Percentiles rank a stretch among this genome's conserved stretches.
These are phyloP conservation scores for Dicyrtoma fusca DNA, from an alignment of 2,888 invertebrate genomes.

Conservation along the genomic window DNA sequence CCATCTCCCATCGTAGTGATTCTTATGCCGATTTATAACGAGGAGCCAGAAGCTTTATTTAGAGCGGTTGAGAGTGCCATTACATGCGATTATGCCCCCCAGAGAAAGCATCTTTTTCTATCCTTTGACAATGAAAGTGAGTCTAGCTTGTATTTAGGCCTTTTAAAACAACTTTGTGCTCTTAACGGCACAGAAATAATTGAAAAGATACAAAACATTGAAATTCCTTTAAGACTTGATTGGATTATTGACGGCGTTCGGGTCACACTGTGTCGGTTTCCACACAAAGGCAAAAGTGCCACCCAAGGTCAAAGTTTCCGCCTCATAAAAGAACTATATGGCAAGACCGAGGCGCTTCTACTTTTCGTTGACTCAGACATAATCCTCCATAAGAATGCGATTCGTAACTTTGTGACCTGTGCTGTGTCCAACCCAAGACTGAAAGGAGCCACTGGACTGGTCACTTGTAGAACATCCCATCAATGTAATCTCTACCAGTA, in stretches of 20 bases:
- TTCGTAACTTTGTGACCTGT: slow-evolving; percentile 39
- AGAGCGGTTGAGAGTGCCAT: slow-evolving; percentile 42
- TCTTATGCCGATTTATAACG: slow-evolving; percentile 47
- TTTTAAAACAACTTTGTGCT: slow-evolving; percentile 34
- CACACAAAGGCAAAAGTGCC: slow-evolving; percentile 42
- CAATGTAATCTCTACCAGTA: slow-evolving; percentile 42
- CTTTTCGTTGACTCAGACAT: slow-evolving; percentile 46
- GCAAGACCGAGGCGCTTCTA: slow-evolving; percentile 29
- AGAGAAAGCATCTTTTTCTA: slow-evolving; percentile 41
- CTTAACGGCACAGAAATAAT: slow-evolving; percentile 29
- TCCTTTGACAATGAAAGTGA: slow-evolving; percentile 43
- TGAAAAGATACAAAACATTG: neutral
- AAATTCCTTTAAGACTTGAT: slow-evolving; percentile 40
- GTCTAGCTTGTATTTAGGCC: slow-evolving; percentile 36
- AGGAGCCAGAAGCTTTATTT: slow-evolving; percentile 42
- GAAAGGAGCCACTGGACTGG: slow-evolving; percentile 41
- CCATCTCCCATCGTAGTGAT: slow-evolving; percentile 37
- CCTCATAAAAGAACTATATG: slow-evolving; percentile 40
- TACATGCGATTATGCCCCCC: slow-evolving; percentile 37
- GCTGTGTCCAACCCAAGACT: slow-evolving; percentile 31
- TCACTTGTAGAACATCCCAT: slow-evolving; percentile 39
- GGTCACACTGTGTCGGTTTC: slow-evolving; percentile 44
- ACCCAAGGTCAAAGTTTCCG: slow-evolving; percentile 41
- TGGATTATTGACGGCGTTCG: slow-evolving; percentile 32
- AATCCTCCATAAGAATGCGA: slow-evolving; percentile 39